Evolutionary conservation across 1,140 invertebrate species (phyloP), one percentile per base, ranked within the genome.

Genomic region (Wasmannia auropunctata): DNA sequence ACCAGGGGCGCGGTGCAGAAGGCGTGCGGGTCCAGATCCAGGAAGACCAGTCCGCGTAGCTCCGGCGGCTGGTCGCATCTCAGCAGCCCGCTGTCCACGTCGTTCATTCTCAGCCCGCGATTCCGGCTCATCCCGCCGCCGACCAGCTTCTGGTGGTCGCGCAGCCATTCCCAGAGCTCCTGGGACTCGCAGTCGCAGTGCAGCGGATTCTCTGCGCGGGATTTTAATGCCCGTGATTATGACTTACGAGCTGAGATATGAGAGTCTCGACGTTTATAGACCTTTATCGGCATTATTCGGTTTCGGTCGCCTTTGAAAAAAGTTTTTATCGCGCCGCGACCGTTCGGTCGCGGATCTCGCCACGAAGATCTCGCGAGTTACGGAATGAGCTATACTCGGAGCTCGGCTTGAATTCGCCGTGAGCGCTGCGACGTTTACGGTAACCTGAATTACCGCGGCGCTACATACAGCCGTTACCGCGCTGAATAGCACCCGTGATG

Each of bases 91-190:
- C 91, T 85, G 67, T 95, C 94, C 72, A 95, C 76, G 65, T 95
- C 92, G 85, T 90, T 91, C 63, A 92, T 77, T 37, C 89, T 91
- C 67, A 92, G 86, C 19, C 86, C 83, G 84, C 94, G 94, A 91
- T 94, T 95, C 79, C 95, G 95, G 90, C 93, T 91, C 81, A 94
- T 72, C 19, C 90, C 90, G 89, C 95, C 94, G 37, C 97, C 95
- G 8, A 97, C 96, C 86, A 96, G 92, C 91, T 98, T 98, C 87
- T 97, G 96, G 95, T 99, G 98, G 94, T 98, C 97, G 86, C 97
- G 96, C 86, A 98, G 96, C 98, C 98, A 99, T 95, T 97, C 97
- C 98, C 98, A 98, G 0, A 98, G 95, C 91, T 98, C 97, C 95
- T 98, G 97, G n/a, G 97, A 96, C 89, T 98, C 97, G 92, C 98